A percentile compares a stretch with the other conserved stretches of the same genome.
Conservation (phyloP, 2,888 invertebrate species). For the Actias luna region DNA sequence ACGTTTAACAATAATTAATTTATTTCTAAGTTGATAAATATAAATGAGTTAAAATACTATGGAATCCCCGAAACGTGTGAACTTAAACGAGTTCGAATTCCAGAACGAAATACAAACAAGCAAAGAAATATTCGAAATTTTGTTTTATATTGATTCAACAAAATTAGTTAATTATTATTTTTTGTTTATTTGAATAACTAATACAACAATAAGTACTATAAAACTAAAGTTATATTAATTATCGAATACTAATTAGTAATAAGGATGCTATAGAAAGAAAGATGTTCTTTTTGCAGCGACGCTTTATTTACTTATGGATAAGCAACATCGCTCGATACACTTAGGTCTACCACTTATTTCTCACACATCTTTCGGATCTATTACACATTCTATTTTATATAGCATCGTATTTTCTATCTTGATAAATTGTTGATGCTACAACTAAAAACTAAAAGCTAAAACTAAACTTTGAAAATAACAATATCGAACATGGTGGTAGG, state of each 20-base stretch:
- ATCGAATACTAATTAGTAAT: background rate
- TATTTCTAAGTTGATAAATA: background rate
- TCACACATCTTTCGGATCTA: too few species aligned
- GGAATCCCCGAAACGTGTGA: conserved; percentile 26
- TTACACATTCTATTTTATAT: too few species aligned
- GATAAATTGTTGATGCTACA: too few species aligned
- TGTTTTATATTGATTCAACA: background rate
- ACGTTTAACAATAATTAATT: background rate
- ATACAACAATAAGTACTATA: too few species aligned
- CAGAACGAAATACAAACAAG: background rate
- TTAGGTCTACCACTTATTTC: background rate
- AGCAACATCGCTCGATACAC: background rate
- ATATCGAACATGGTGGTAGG: too few species aligned
- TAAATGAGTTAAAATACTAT: background rate
- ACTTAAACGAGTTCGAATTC: conserved; percentile 38
- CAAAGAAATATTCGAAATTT: background rate
- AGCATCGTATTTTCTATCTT: too few species aligned
- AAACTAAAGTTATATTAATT: background rate
- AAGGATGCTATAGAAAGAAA: background rate
- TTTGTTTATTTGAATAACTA: too few species aligned
- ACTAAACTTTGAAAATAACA: too few species aligned
- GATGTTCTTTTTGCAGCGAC: background rate
- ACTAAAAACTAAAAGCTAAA: too few species aligned
- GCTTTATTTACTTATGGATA: background rate
- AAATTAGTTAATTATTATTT: background rate